Percentiles rank a stretch among this genome's conserved stretches.
These are phyloP conservation scores for Agriopis aurantiaria DNA, from an alignment of 2,888 invertebrate species.

Conservation along the genomic window DNA sequence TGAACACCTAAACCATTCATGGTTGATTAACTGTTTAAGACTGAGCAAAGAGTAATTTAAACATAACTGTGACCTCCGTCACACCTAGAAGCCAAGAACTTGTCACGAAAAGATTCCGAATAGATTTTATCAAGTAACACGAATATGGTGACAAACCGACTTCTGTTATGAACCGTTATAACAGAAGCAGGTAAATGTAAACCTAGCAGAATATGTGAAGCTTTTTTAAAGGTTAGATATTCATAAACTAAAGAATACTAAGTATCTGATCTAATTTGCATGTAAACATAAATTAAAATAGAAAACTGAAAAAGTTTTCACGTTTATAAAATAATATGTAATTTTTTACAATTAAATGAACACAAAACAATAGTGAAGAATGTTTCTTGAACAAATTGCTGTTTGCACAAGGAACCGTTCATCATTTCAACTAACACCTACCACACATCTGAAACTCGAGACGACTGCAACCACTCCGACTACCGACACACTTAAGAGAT, in stretches of 20 bases:
- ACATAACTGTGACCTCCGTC: conserved; percentile 55
- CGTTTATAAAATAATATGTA: background rate
- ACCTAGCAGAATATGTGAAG: background rate
- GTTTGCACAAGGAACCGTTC: conserved; percentile 66
- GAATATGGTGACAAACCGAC: conserved; percentile 3
- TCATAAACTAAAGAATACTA: no score
- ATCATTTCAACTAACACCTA: conserved; percentile 70
- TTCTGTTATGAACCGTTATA: background rate
- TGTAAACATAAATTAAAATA: background rate
- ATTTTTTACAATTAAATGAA: background rate
- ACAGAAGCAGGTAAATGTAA: background rate
- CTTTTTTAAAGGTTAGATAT: background rate
- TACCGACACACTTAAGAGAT: conserved; percentile 70
- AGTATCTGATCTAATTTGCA: no score
- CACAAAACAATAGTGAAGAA: conserved; percentile 27
- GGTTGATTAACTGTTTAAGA: background rate
- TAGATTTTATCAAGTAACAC: conserved; percentile 49
- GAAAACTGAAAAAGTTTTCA: background rate
- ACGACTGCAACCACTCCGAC: conserved; percentile 72
- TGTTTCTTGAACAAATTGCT: conserved; percentile 50
- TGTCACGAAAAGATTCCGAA: conserved; percentile 58
- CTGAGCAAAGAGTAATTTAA: conserved; percentile 48
- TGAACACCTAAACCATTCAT: no score
- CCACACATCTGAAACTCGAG: conserved; percentile 74
- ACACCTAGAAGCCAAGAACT: conserved; percentile 47